Conservation (phyloP, 2,797 vertebrate species). For the Leptodactylus fallax region DNA sequence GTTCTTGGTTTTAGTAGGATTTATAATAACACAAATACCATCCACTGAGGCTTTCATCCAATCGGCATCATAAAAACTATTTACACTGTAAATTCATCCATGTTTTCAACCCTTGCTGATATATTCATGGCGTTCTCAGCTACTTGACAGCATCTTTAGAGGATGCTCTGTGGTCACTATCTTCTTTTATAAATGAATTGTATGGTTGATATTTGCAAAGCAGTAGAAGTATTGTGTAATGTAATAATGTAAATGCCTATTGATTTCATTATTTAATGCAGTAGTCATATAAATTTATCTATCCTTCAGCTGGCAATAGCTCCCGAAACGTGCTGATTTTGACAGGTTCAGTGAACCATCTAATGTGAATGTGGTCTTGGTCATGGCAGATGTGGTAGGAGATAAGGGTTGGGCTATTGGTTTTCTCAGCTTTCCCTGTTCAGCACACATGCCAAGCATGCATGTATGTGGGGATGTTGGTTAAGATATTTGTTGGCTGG, state of each 20-base stretch:
- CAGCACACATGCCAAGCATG: too few relatives aligned
- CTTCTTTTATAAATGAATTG: slow-evolving; percentile 37
- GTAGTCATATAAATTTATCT: too few relatives aligned
- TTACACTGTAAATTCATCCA: slow-evolving; percentile 39
- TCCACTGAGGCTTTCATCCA: slow-evolving; percentile 53
- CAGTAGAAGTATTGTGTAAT: neutral
- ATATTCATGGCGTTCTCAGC: slow-evolving; percentile 16
- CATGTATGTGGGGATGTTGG: too few relatives aligned
- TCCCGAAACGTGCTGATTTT: too few relatives aligned
- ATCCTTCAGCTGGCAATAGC: too few relatives aligned
- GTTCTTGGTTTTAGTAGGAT: slow-evolving; percentile 51
- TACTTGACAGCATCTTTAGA: slow-evolving; percentile 40
- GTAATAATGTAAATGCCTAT: neutral
- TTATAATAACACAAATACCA: slow-evolving; percentile 53
- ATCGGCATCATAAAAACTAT: slow-evolving; percentile 50
- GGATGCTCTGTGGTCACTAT: slow-evolving; percentile 13
- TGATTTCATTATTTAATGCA: too few relatives aligned
- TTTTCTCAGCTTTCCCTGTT: too few relatives aligned
- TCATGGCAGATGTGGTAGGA: too few relatives aligned
- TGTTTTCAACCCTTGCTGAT: slow-evolving; percentile 21
- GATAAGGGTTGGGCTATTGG: too few relatives aligned
- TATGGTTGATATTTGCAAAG: slow-evolving; percentile 1
- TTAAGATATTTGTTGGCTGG: too few relatives aligned
- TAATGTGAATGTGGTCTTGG: too few relatives aligned
- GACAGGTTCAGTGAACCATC: too few relatives aligned